phyloP scores from a whole-genome alignment of 2,888 invertebrate species.

The Hypselothyrea guttata region DNA sequence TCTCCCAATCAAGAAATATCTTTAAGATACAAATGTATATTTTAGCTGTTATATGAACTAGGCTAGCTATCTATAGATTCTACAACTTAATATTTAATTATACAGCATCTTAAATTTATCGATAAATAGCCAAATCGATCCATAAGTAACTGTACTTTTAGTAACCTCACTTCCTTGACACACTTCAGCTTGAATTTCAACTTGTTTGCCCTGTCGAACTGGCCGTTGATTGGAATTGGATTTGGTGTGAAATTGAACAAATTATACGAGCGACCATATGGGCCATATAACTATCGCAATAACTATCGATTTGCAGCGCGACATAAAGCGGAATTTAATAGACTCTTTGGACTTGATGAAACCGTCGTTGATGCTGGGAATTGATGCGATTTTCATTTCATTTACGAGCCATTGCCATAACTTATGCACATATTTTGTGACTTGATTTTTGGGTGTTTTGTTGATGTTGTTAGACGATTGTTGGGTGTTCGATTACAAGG shows the following conservation, averaged over 20 bases:
- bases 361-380: too few relatives aligned
- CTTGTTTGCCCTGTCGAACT: too few relatives aligned
- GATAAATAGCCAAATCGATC: too few relatives aligned
- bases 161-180: conserved; percentile 3
- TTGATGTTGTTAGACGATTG: conserved; percentile 5
- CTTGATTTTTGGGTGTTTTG: conserved; percentile 46
- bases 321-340: conserved; percentile 21
- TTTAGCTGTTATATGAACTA: too few relatives aligned
- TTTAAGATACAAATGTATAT: too few relatives aligned
- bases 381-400: conserved; percentile 57
- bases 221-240: neutral
- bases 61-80: too few relatives aligned
- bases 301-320: neutral
- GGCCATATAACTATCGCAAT: conserved; percentile 7
- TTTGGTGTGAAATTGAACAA: conserved; percentile 29
- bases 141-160: too few relatives aligned
- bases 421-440: conserved; percentile 73
- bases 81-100: too few relatives aligned
- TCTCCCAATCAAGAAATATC: too few relatives aligned
- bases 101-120: too few relatives aligned
- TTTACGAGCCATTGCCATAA: conserved; percentile 63
- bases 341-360: conserved; percentile 6
- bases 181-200: too few relatives aligned
- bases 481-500: conserved; percentile 59
- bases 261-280: conserved; percentile 22